Evolutionary conservation across 2,797 vertebrate genomes (phyloP).

Genomic region (Poeciliopsis presidionis): DNA sequence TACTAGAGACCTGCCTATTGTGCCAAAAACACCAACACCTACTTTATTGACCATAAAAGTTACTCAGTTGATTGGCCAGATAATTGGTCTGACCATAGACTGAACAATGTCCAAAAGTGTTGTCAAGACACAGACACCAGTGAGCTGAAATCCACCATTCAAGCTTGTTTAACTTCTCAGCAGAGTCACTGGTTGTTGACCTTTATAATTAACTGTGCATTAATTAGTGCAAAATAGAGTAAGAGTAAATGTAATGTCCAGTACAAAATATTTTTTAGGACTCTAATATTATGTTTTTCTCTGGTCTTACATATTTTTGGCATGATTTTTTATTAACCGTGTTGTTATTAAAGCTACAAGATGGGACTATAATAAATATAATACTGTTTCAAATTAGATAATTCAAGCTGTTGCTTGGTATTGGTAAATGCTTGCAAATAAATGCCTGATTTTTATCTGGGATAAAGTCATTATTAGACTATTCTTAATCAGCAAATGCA

Average conservation of each 20-base stretch:
- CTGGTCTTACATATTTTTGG: not conserved
- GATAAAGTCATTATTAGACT: not conserved
- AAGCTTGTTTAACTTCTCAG: not conserved
- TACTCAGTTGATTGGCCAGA: not conserved
- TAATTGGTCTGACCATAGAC: not conserved
- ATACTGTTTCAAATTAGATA: not conserved
- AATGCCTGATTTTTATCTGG: not conserved
- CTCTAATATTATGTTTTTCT: not conserved
- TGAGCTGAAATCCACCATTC: not conserved
- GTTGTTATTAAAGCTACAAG: not conserved
- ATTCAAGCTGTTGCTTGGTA: not conserved
- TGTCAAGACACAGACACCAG: not conserved
- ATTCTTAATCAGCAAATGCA: not conserved
- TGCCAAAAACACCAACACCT: not conserved
- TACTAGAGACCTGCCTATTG: not conserved
- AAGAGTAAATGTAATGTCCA: not conserved
- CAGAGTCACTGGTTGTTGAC: not conserved
- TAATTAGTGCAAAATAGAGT: not conserved
- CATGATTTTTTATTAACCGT: not conserved
- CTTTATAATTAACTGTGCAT: not conserved
- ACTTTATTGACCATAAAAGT: not conserved
- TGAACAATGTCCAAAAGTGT: not conserved
- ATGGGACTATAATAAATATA: not conserved
- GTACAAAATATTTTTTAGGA: not conserved
- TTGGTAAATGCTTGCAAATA: not conserved